These are phyloP conservation scores for Euborellia annulipes DNA, from an alignment of 1,140 invertebrate species.

Conservation along the genomic window DNA sequence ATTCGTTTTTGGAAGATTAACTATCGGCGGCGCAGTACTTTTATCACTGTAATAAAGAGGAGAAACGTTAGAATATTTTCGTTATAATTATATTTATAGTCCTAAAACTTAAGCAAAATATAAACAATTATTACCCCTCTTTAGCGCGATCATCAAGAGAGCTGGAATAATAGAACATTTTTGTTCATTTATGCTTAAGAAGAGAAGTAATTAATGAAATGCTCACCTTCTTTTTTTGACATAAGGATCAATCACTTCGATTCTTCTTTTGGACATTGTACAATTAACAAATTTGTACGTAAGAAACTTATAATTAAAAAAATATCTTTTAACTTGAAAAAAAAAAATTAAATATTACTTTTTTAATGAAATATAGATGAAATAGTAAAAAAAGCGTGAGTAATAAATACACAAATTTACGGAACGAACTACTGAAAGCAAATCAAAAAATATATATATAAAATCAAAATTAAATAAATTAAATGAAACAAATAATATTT, in stretches of 20 bases:
- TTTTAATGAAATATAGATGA: no score
- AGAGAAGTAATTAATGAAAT: neutral
- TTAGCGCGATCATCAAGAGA: neutral
- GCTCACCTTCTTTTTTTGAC: constrained; percentile 54
- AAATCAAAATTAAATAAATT: no score
- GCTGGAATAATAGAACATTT: neutral
- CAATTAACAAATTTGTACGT: no score
- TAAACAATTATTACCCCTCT: constrained; percentile 17
- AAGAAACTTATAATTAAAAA: no score
- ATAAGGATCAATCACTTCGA: constrained; percentile 68
- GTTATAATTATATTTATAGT: constrained; percentile 5
- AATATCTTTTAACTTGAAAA: no score
- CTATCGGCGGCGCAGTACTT: constrained; percentile 18
- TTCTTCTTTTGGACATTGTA: constrained; percentile 73
- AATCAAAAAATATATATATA: no score
- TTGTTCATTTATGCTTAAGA: neutral
- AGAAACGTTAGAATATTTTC: no score
- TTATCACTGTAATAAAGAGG: constrained; percentile 13
- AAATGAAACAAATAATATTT: no score
- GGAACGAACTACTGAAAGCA: no score
- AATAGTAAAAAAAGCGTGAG: no score
- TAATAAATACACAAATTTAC: no score
- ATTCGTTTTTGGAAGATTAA: constrained; percentile 30
- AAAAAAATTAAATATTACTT: no score
- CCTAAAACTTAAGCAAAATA: constrained; percentile 18